These are phyloP conservation scores for Pterocles gutturalis DNA, from an alignment of 2,113 vertebrate species.

Conservation along the genomic window DNA sequence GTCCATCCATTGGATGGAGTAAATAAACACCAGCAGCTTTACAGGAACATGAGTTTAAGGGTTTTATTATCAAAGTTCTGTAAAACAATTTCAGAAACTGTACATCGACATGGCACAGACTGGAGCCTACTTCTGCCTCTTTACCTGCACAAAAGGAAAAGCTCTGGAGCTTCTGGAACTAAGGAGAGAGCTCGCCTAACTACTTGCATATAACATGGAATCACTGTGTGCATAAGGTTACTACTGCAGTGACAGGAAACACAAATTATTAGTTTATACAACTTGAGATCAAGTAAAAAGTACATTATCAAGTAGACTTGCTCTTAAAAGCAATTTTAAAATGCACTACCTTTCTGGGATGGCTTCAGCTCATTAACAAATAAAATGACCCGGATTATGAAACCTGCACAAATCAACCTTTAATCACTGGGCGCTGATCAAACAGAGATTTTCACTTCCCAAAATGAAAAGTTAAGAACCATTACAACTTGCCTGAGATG, in stretches of 20 bases:
- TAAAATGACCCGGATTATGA: neutral
- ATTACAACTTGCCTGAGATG: conserved; percentile 45
- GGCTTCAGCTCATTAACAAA: conserved; percentile 36
- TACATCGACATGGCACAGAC: conserved; percentile 86
- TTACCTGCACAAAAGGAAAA: conserved; percentile 82
- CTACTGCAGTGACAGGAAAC: conserved; percentile 79
- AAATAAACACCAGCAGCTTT: conserved; percentile 66
- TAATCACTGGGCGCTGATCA: neutral
- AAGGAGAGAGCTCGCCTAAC: conserved; percentile 74
- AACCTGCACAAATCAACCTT: neutral
- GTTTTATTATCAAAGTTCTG: conserved; percentile 96
- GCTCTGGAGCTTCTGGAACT: conserved; percentile 74
- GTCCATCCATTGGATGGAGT: neutral
- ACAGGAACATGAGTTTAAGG: conserved; percentile 76
- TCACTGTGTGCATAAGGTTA: conserved; percentile 77
- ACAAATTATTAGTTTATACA: conserved; percentile 80
- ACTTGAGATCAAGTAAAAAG: conserved; percentile 81
- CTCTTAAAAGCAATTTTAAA: conserved; percentile 81
- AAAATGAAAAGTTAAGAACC: conserved; percentile 37
- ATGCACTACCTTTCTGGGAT: conserved; percentile 72
- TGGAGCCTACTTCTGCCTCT: conserved; percentile 78
- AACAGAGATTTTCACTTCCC: neutral
- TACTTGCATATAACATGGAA: conserved; percentile 80
- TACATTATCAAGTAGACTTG: conserved; percentile 79
- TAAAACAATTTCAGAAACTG: conserved; percentile 92